Evolutionary conservation across 2,888 invertebrate genomes (phyloP), one percentile per base, ranked within the genome.

Genomic region (Eupithecia pulchellata): DNA sequence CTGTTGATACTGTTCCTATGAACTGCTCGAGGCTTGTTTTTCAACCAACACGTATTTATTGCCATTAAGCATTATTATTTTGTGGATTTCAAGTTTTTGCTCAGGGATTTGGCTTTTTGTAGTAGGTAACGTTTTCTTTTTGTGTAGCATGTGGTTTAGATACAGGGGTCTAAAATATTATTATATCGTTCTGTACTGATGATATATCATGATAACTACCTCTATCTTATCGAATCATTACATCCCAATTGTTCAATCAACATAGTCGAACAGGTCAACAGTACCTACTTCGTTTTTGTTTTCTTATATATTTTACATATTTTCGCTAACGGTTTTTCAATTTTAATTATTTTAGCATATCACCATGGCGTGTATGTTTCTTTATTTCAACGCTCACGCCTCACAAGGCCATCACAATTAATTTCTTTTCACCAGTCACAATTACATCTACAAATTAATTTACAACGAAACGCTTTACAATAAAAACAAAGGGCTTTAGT

Each of bases 401-500:
- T 34, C 42, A 63, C 68, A 32, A 63, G 32, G n/a, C 58, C n/a
- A 60, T 68, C 32, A 68, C 47, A 68, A 71, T 68, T 61, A 72
- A 63, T 72, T 68, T 66, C 57, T 64, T 66, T 75, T 72, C 36
- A 64, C 71, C 69, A 69, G 47, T 69, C 65, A 73, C 73, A 73
- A 74, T 74, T 72, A 72, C 66, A 25, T 52, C 29, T 65, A 72
- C 58, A 71, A 74, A 75, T 75, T 73, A 73, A 72, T 77, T 75
- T 71, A 71, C 73, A 74, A 62, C 66, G 72, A 72, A 77, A 68
- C 70, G 74, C 29, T 68, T 74, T 67, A 73, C 64, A 77, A 76
- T 75, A 81, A 82, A 84, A 81, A 83, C 82, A 84, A 83, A 84
- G 80, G 74, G 75, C 72, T 67, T 69, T 60, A 69, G 74, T 82